Percentiles rank a stretch among this genome's conserved stretches.
These are phyloP conservation scores for Asarcornis scutulata DNA, from an alignment of 2,113 vertebrate species.

Conservation along the genomic window DNA sequence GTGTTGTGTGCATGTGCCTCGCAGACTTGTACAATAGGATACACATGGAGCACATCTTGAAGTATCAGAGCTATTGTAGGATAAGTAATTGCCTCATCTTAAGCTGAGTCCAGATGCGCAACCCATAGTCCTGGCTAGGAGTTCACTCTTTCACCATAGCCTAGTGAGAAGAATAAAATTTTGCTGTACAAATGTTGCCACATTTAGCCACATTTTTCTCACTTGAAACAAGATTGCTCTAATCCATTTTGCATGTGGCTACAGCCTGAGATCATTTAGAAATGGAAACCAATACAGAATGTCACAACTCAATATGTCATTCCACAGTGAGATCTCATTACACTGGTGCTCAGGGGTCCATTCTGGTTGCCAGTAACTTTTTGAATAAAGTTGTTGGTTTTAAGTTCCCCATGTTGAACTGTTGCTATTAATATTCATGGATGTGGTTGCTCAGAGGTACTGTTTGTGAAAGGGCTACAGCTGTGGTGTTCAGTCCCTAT, in stretches of 20 bases:
- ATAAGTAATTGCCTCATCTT: conserved; percentile 50
- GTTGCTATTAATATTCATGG: background rate
- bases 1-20: conserved; percentile 23
- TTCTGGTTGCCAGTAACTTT: background rate
- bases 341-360: background rate
- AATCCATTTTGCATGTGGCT: conserved; percentile 11
- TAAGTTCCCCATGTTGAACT: background rate
- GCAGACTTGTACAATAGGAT: background rate
- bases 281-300: background rate
- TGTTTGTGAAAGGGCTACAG: background rate
- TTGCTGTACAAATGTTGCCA: conserved; percentile 12
- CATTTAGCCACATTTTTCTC: background rate
- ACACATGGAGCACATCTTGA: conserved; percentile 8
- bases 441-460: background rate
- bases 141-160: background rate
- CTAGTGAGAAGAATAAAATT: conserved; percentile 5
- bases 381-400: background rate
- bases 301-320: background rate
- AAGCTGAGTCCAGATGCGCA: background rate
- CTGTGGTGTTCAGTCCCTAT: background rate
- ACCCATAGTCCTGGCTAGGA: background rate
- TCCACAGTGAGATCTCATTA: background rate
- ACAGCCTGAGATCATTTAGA: background rate
- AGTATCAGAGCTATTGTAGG: conserved; percentile 23
- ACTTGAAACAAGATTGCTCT: conserved; percentile 11